A percentile compares a stretch with the other conserved stretches of the same genome.
Conservation (phyloP, 2,113 vertebrate genomes). For the Mesocricetus auratus region DNA sequence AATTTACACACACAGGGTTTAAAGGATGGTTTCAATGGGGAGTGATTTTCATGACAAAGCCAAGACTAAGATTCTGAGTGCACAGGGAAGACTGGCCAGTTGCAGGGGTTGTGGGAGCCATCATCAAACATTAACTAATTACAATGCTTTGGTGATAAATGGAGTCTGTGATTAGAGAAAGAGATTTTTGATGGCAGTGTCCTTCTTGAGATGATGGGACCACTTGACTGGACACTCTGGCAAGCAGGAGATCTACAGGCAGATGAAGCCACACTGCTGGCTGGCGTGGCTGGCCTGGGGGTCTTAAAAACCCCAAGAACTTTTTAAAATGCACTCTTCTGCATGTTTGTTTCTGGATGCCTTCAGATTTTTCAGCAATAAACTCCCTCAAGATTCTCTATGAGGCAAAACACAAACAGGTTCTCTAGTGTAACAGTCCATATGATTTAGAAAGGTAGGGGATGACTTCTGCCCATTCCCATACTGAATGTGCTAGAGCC, state of each 20-base stretch:
- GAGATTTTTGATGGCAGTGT: rapidly evolving
- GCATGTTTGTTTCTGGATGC: background rate
- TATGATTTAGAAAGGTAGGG: background rate
- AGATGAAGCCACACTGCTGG: rapidly evolving
- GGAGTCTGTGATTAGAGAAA: too few species aligned
- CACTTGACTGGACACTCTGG: background rate
- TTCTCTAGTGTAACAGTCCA: background rate
- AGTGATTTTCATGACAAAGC: background rate
- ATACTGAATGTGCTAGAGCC: too few species aligned
- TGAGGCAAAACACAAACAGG: background rate
- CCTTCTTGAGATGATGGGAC: background rate
- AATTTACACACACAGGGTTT: background rate
- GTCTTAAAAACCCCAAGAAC: too few species aligned
- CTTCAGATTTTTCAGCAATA: background rate
- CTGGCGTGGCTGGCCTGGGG: rapidly evolving
- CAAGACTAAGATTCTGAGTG: background rate
- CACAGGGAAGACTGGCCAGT: too few species aligned
- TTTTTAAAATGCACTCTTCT: rapidly evolving
- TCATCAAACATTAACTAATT: too few species aligned
- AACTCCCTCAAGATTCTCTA: background rate
- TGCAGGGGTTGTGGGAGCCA: background rate
- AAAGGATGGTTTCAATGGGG: too few species aligned
- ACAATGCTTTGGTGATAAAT: rapidly evolving
- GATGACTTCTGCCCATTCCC: background rate
- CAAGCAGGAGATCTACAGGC: too few species aligned